Evolutionary conservation across 2,888 invertebrate species (phyloP), one percentile per base, ranked within the genome.

Genomic region (Pimpla rufipes): DNA sequence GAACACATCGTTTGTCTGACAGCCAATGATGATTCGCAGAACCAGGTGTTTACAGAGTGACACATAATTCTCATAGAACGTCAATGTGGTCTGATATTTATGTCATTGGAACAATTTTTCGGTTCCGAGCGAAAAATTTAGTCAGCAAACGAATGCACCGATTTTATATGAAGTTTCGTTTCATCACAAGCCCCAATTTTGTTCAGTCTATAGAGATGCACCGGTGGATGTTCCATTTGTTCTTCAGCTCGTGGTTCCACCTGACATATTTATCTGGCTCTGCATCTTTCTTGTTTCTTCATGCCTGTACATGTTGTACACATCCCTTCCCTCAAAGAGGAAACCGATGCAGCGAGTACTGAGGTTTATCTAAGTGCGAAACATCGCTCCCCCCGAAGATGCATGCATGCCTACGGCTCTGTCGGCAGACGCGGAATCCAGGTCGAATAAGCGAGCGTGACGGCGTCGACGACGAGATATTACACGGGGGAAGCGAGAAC

Each of bases 391-490:
- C n/a, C n/a, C n/a, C 37, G 62, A 42, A 42, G 35, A 13, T 62
- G 52, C 35, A 52, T 37, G 55, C 55, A 52, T 55, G 52, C 21
- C 70, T 40, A 18, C n/a, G 40, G 23, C 3, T 47, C 6, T 35
- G 73, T 45, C 59, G 57, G 57, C 40, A 29, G 59, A 73, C 40
- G n/a, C n/a, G 73, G 62, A 62, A 74, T 50, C 18, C 47, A 50
- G 73, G 59, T 47, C 62, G 73, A 62, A 59, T 47, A 62, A 47
- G 40, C 18, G 55, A 70, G 55, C 70, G 55, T 70, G 55, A 52
- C 37, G 73, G 47, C 59, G 29, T 29, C 29, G 59, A 73, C 71
- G 71, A 74, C 35, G 73, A 62, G 29, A 57, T 71, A 74, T 47
- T 74, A 74, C 67, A 45, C 21, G 66, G 13, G 21, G 45, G 45